These are phyloP conservation scores for Sinocyclocheilus anshuiensis DNA, from an alignment of 2,113 vertebrate species.

Conservation along the genomic window DNA sequence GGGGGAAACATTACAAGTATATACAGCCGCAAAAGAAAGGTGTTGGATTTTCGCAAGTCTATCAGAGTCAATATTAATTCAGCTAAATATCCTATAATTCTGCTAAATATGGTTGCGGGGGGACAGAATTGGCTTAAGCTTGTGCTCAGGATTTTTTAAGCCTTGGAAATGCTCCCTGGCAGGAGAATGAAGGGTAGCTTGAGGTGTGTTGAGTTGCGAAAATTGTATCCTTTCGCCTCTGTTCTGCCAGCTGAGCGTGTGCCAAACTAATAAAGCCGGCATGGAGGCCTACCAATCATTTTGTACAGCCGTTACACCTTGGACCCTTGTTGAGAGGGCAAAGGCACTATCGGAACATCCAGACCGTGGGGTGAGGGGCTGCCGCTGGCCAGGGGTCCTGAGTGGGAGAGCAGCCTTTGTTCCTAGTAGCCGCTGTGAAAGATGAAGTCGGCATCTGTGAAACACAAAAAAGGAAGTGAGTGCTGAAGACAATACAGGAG, in stretches of 20 bases:
- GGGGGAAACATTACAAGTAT: too few relatives aligned
- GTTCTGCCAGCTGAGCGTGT: constrained; percentile 69
- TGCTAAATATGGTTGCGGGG: constrained; percentile 25
- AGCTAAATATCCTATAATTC: constrained; percentile 38
- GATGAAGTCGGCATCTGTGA: neutral
- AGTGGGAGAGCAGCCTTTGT: constrained; percentile 42
- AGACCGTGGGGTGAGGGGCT: constrained; percentile 40
- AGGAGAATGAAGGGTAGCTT: constrained; percentile 55
- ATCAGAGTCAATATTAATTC: constrained; percentile 28
- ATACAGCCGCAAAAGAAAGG: neutral
- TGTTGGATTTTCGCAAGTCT: neutral
- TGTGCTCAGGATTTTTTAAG: constrained; percentile 16
- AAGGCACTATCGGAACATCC: constrained; percentile 51
- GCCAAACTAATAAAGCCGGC: constrained; percentile 69
- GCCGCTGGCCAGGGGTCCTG: neutral
- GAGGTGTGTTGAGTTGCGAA: constrained; percentile 60
- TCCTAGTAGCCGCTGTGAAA: constrained; percentile 35
- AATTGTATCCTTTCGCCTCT: constrained; percentile 66
- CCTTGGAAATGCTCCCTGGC: constrained; percentile 32
- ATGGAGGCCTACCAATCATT: constrained; percentile 63
- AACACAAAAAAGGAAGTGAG: constrained; percentile 28
- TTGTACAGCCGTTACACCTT: constrained; percentile 63
- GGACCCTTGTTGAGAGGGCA: constrained; percentile 50
- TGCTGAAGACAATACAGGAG: constrained; percentile 34
- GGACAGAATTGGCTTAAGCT: constrained; percentile 30